Evolutionary conservation across 2,888 invertebrate species (phyloP), one percentile per base, ranked within the genome.

Genomic region (Euzetes globulus): DNA sequence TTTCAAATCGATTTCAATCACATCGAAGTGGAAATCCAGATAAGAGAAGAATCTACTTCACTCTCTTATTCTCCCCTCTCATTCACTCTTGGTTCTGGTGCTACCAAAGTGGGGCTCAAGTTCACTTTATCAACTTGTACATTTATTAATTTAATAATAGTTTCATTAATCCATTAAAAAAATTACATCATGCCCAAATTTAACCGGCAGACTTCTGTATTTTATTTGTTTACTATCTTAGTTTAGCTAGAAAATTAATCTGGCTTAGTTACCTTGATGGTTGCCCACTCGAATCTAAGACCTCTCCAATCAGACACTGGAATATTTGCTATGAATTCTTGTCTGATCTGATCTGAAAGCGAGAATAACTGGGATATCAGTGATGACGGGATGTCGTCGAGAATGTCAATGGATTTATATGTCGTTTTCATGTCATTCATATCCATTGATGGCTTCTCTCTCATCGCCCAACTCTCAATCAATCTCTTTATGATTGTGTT

Each of bases 381-480:
- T 50, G 60, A 60, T 60, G 60, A 60, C 60, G 27, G 60, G 60
- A 60, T 60, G 60, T 60, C 60, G 60, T 60, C 29, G 60, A 27
- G 60, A 60, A 27, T 60, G 33, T 60, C 60, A 60, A 27, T 60
- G 33, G 60, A 60, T 60, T 60, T 29, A 33, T 60, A 33, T 27
- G 60, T 58, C 58, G 25, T 47, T 47, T 22, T 22, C 25, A 9
- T 58, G 22, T 60, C 60, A 33, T 33, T 33, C 33, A 33, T 19
- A 17, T 7, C 52, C n/a, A 52, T 52, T 19, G 52, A 52, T 3
- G 17, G 19, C 52, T 52, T 9, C 15, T 19, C 15, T 19, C 52
- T 5, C n/a, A n/a, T n/a, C n/a, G n/a, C n/a, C 4, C 5, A 4
- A 52, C 52, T 52, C 52, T 52, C 52, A 19, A 52, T 52, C 52